phyloP scores from a whole-genome alignment of 2,888 invertebrate species.

The Andricus quercusramuli region DNA sequence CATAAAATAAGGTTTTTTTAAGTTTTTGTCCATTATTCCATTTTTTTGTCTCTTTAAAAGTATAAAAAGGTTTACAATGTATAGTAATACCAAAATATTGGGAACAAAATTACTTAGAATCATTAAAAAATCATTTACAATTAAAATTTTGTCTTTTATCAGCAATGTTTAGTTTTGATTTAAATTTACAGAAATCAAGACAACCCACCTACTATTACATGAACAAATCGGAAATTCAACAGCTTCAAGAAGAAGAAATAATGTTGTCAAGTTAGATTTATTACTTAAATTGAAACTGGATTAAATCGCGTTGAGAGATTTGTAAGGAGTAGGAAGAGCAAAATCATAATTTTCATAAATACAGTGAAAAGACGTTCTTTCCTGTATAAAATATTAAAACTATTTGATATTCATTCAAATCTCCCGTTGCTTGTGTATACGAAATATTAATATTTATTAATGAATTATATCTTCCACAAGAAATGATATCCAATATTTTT shows the following conservation, averaged over 20 bases:
- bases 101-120: too few species aligned
- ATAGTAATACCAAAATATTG: too few species aligned
- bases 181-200: constrained; percentile 84
- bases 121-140: too few species aligned
- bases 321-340: background rate
- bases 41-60: too few species aligned
- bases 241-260: constrained; percentile 91
- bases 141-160: too few species aligned
- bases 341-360: background rate
- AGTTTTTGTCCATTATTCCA: too few species aligned
- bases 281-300: background rate
- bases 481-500: background rate
- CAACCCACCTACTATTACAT: constrained; percentile 96
- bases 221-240: constrained; percentile 92
- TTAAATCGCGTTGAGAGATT: background rate
- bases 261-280: constrained; percentile 72
- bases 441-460: constrained; percentile 26
- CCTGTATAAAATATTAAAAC: constrained; percentile 1
- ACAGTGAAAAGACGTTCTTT: background rate
- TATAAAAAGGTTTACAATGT: too few species aligned
- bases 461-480: constrained; percentile 33
- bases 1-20: too few species aligned
- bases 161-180: background rate
- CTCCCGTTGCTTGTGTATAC: background rate
- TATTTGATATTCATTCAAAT: background rate